Evolutionary conservation across 2,797 vertebrate species (phyloP).

Genomic region (Oreochromis grahami): DNA sequence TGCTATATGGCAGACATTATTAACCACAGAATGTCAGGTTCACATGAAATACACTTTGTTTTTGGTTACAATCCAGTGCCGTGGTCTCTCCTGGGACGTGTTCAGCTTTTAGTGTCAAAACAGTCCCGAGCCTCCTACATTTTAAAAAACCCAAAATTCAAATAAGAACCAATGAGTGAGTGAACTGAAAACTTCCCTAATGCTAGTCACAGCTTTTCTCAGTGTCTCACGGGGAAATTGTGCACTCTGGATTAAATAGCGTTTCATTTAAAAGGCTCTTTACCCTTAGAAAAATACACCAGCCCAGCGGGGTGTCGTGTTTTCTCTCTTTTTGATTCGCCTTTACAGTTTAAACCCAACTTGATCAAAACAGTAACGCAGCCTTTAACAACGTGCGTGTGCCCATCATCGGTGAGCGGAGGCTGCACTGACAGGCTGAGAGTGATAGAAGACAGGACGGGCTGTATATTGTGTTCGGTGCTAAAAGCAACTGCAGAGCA

Average conservation of each 20-base stretch:
- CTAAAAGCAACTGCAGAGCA: not conserved
- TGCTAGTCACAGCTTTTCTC: conserved; percentile 3
- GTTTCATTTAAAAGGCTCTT: conserved; percentile 42
- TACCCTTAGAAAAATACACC: conserved; percentile 17
- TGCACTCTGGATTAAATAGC: conserved; percentile 14
- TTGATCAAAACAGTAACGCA: conserved; percentile 36
- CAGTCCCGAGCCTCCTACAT: not conserved
- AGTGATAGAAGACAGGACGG: not conserved
- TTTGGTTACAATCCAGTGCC: not conserved
- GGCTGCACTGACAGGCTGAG: not conserved
- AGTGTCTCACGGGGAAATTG: not conserved
- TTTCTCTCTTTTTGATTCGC: conserved; percentile 20
- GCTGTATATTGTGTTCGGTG: not conserved
- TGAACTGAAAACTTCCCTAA: not conserved
- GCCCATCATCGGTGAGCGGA: not conserved
- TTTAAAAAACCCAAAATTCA: not conserved
- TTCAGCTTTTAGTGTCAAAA: not conserved
- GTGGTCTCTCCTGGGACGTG: not conserved
- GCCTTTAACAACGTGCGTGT: not conserved
- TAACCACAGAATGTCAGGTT: not conserved
- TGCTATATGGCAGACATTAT: rapidly evolving
- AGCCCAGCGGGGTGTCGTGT: conserved; percentile 36
- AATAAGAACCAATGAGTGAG: not conserved
- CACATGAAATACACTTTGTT: not conserved
- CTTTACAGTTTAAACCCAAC: conserved; percentile 32